phyloP scores from a whole-genome alignment of 2,113 vertebrate genomes.

The Stegastes partitus region DNA sequence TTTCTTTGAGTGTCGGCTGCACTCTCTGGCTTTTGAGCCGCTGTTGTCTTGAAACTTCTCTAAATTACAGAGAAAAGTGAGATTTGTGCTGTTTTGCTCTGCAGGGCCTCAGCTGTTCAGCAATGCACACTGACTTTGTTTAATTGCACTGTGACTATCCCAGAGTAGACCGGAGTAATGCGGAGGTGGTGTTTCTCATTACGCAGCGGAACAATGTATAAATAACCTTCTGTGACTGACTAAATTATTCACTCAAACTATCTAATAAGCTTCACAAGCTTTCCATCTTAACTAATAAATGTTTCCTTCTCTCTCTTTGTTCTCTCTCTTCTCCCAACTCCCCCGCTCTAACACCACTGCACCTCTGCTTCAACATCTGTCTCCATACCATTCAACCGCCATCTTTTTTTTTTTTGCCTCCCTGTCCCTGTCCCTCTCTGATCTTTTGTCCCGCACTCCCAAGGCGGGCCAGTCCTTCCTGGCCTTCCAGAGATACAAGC shows the following conservation, averaged over 20 bases:
- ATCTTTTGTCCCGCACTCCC: neutral
- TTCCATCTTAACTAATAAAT: slow-evolving; percentile 64
- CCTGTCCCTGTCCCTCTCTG: neutral
- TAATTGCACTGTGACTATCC: slow-evolving; percentile 8
- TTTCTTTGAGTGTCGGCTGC: neutral
- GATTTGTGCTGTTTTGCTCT: slow-evolving; percentile 9
- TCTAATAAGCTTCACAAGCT: slow-evolving; percentile 56
- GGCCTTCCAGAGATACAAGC: slow-evolving; percentile 93
- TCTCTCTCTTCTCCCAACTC: neutral
- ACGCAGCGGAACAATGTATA: neutral
- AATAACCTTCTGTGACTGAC: slow-evolving; percentile 43
- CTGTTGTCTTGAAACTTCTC: slow-evolving; percentile 1
- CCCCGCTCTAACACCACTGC: slow-evolving; percentile 54
- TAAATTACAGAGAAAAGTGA: slow-evolving; percentile 9
- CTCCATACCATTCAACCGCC: slow-evolving; percentile 14
- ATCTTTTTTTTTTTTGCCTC: neutral
- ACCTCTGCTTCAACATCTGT: neutral
- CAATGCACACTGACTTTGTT: slow-evolving; percentile 17
- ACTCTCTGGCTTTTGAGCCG: neutral
- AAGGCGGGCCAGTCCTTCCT: slow-evolving; percentile 94
- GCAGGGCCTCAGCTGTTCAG: slow-evolving; percentile 5
- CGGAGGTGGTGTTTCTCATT: slow-evolving; percentile 12
- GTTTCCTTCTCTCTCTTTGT: slow-evolving; percentile 42
- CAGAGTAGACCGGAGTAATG: neutral
- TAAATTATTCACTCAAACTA: slow-evolving; percentile 23